Base-by-base conservation (phyloP, 2,113 vertebrate genomes). In the Sula dactylatra region DNA sequence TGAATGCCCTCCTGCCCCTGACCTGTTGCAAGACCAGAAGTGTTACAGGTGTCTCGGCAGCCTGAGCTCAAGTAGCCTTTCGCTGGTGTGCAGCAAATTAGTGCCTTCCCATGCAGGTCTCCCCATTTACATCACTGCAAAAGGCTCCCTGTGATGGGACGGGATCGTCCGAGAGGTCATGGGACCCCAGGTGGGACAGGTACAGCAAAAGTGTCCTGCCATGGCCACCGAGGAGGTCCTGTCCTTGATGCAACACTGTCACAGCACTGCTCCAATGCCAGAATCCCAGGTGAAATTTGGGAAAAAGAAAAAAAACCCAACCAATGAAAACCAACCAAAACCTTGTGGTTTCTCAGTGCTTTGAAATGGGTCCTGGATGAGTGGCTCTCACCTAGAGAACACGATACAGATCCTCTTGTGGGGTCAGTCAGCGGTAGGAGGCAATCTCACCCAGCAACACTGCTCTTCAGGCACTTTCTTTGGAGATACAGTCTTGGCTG, bases 171-270 rank as follows among this genome's bases (percentile, higher is more conserved):
- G 26, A 72, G 80, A 22, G 36, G 34, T 13, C 4, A 3, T 0
- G 4, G 45, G 15, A 40, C 25, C 45, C 34, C 13, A 40, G 6
- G 8, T 9, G 67, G 50, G 72, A 31, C 54, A n/a, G 58, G 58
- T 58, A 78, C 49, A 89, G 67, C 1, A 3, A 54, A 56, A 0
- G 0, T 4, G 32, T 61, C 56, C 44, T 74, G 31, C 34, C 1
- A 0, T 22, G 38, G 44, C 34, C 64, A 54, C 38, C 5, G 1
- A 24, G 50, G 38, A 31, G 11, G 36, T 32, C 52, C 78, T 55
- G 54, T 17, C 64, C 7, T 9, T 26, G 38, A 31, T 9, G 40
- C 27, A 36, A 17, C 13, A 34, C 29, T 4, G 5, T 26, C 32
- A 6, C 22, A 72, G 72, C 58, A 6, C 36, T 29, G 45, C 50